phyloP scores from a whole-genome alignment of 2,797 vertebrate species.

The Loriculus beryllinus region DNA sequence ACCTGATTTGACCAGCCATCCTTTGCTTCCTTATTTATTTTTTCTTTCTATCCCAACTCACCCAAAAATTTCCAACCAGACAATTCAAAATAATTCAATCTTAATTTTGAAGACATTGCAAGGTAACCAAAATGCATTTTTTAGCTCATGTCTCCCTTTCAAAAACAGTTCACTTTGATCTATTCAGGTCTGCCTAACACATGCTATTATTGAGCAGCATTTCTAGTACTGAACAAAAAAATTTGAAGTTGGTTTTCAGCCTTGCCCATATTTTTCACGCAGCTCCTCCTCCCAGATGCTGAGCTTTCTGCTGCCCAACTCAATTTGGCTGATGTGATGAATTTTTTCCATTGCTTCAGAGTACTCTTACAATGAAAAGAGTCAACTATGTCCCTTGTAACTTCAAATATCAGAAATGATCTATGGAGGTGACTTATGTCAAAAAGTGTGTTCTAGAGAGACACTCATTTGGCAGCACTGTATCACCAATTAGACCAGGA shows the following conservation, averaged over 20 bases:
- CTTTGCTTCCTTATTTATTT: background rate
- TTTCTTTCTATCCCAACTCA: background rate
- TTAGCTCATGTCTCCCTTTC: background rate
- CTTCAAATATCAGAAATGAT: background rate
- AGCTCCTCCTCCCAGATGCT: background rate
- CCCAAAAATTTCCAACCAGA: background rate
- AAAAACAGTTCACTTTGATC: background rate
- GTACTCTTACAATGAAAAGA: background rate
- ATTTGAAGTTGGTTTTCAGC: background rate
- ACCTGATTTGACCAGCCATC: rapidly evolving
- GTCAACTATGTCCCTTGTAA: background rate
- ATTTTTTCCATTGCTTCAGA: background rate
- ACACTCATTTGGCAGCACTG: background rate
- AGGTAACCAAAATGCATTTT: background rate
- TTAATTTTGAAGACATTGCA: background rate
- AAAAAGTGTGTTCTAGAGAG: background rate
- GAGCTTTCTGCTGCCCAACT: background rate
- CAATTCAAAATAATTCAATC: background rate
- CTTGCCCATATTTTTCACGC: background rate
- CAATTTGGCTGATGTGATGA: background rate
- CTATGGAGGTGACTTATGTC: background rate
- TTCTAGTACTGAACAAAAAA: background rate
- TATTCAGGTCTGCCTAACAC: background rate
- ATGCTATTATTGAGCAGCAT: background rate
- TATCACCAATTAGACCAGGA: conserved; percentile 23